Percentiles rank a stretch among this genome's conserved stretches.
Evolutionary conservation across 2,888 invertebrate genomes (phyloP).

Genomic region (Nomada fucata): DNA sequence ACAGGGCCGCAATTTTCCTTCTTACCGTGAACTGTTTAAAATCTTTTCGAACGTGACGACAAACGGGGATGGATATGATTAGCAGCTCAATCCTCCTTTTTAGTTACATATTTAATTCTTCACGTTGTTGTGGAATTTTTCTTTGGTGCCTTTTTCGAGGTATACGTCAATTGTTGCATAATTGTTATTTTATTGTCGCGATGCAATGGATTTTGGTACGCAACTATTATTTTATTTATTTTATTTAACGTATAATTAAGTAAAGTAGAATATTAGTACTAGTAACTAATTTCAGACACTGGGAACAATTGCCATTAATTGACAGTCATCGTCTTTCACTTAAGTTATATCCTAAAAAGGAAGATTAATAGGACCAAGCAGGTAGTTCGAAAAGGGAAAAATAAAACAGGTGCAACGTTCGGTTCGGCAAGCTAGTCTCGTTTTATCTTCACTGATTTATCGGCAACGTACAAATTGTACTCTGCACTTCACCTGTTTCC

Average conservation of each 20-base stretch:
- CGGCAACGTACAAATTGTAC: conserved; percentile 52
- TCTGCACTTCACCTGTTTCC: conserved; percentile 60
- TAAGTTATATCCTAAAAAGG: background rate
- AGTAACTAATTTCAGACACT: conserved; percentile 16
- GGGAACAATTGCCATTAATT: conserved; percentile 21
- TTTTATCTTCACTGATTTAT: conserved; percentile 64
- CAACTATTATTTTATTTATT: no score
- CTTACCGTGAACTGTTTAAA: no score
- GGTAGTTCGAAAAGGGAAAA: conserved; percentile 45
- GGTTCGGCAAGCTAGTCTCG: conserved; percentile 43
- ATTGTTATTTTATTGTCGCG: no score
- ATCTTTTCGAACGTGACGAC: no score
- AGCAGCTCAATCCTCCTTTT: no score
- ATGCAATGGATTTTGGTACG: no score
- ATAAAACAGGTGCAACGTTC: conserved; percentile 54
- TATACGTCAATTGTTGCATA: no score
- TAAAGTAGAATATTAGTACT: background rate
- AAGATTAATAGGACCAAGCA: conserved; percentile 34
- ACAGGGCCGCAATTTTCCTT: no score
- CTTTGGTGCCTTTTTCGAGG: no score
- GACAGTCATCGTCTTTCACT: conserved; percentile 3
- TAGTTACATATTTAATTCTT: no score
- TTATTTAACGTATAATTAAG: background rate
- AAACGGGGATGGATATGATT: no score
- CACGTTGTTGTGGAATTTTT: no score